Percentiles rank a stretch among this genome's conserved stretches.
phyloP scores from a whole-genome alignment of 2,888 invertebrate genomes.

The Campoplex capitator region DNA sequence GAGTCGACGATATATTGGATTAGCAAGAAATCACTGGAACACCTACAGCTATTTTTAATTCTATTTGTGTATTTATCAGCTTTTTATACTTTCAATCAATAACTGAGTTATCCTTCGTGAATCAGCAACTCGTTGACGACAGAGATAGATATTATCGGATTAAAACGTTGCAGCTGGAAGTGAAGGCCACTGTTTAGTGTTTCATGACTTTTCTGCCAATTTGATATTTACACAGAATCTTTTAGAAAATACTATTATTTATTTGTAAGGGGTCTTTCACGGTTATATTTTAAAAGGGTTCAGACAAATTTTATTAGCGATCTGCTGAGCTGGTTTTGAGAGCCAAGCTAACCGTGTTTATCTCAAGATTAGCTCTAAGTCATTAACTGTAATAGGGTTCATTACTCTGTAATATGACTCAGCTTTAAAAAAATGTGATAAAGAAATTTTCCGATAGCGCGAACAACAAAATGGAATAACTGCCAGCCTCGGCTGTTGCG shows the following conservation, averaged over 20 bases:
- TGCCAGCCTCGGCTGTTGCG: slow-evolving; percentile 18
- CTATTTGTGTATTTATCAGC: too few species aligned
- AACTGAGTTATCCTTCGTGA: background rate
- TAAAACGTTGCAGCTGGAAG: too few species aligned
- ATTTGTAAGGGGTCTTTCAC: too few species aligned
- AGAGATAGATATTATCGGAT: too few species aligned
- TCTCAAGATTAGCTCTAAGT: background rate
- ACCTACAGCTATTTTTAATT: background rate
- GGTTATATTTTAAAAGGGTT: background rate
- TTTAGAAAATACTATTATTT: too few species aligned
- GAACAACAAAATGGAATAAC: slow-evolving; percentile 11
- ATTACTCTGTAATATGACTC: slow-evolving; percentile 4
- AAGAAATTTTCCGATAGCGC: slow-evolving; percentile 2
- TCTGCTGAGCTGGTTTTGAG: background rate
- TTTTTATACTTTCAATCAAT: background rate
- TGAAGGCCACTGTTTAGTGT: too few species aligned
- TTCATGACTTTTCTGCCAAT: too few species aligned
- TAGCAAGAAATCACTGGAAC: background rate
- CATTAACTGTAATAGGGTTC: background rate
- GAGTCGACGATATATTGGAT: too few species aligned
- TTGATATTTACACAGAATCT: too few species aligned
- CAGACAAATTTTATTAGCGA: background rate
- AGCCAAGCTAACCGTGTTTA: background rate
- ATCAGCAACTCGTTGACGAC: too few species aligned
- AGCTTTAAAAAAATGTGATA: background rate